Conservation (phyloP, 2,888 invertebrate genomes). For the Drosophila mulleri region DNA sequence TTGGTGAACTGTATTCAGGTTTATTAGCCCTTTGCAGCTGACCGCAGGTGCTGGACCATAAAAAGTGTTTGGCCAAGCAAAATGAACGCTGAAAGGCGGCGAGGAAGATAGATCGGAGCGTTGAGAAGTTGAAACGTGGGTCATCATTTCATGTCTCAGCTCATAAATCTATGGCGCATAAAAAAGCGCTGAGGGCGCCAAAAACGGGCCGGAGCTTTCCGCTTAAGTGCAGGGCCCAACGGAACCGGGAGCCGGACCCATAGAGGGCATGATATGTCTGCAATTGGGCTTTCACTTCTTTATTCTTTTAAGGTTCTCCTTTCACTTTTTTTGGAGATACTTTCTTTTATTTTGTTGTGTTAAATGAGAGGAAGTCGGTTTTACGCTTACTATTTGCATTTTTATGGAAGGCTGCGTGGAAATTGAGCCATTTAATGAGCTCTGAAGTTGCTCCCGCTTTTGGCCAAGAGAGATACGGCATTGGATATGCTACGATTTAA, state of each 20-base stretch:
- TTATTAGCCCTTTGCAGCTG: slow-evolving; percentile 75
- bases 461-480: slow-evolving; percentile 32
- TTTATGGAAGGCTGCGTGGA: slow-evolving; percentile 55
- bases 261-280: slow-evolving; percentile 74
- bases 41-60: slow-evolving; percentile 79
- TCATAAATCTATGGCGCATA: slow-evolving; percentile 72
- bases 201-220: slow-evolving; percentile 32
- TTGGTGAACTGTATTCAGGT: slow-evolving; percentile 56
- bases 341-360: slow-evolving; percentile 22
- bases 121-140: slow-evolving; percentile 52
- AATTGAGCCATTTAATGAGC: slow-evolving; percentile 74
- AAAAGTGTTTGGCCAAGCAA: slow-evolving; percentile 73
- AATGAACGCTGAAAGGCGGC: slow-evolving; percentile 29
- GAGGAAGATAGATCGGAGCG: slow-evolving; percentile 33
- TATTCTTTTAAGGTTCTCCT: slow-evolving; percentile 18
- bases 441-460: slow-evolving; percentile 45
- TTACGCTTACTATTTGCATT: slow-evolving; percentile 75
- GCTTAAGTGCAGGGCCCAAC: slow-evolving; percentile 5
- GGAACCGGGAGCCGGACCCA: slow-evolving; percentile 44
- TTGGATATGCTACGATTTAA: slow-evolving; percentile 62
- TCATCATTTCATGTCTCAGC: slow-evolving; percentile 79
- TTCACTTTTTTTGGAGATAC: slow-evolving; percentile 13
- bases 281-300: slow-evolving; percentile 59
- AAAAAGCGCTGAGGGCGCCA: slow-evolving; percentile 66
- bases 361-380: slow-evolving; percentile 59